Conservation (phyloP, 2,797 vertebrate genomes). For the Gambelia wislizenii region DNA sequence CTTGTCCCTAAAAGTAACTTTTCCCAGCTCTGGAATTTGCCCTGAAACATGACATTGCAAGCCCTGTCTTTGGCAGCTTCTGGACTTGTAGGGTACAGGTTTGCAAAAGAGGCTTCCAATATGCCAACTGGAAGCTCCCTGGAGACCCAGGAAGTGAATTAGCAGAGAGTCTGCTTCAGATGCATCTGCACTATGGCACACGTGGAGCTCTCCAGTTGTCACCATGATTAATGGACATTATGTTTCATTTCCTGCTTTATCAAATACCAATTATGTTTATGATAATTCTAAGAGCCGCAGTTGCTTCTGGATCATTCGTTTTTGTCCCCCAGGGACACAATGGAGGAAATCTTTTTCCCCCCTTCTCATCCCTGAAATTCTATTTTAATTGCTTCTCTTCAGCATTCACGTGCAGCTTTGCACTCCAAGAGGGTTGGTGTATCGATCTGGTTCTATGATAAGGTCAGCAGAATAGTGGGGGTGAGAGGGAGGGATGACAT, state of each 20-base stretch:
- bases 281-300: conserved; percentile 64
- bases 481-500: conserved; percentile 79
- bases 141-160: not conserved
- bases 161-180: conserved; percentile 12
- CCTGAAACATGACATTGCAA: not conserved
- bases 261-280: conserved; percentile 69
- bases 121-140: not conserved
- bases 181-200: not conserved
- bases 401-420: conserved; percentile 74
- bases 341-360: conserved; percentile 12
- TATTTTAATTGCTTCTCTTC: conserved; percentile 74
- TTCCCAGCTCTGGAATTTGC: not conserved
- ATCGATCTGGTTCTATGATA: conserved; percentile 82
- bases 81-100: not conserved
- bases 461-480: conserved; percentile 79
- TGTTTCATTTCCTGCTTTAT: conserved; percentile 72
- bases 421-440: conserved; percentile 64
- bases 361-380: conserved; percentile 60
- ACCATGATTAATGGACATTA: conserved; percentile 65
- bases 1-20: too few species aligned
- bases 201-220: conserved; percentile 58
- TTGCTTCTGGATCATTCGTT: conserved; percentile 68
- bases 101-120: not conserved
- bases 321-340: conserved; percentile 48
- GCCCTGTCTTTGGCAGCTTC: not conserved